Evolutionary conservation across 2,113 vertebrate species (phyloP).

Genomic region (Gila orcuttii): DNA sequence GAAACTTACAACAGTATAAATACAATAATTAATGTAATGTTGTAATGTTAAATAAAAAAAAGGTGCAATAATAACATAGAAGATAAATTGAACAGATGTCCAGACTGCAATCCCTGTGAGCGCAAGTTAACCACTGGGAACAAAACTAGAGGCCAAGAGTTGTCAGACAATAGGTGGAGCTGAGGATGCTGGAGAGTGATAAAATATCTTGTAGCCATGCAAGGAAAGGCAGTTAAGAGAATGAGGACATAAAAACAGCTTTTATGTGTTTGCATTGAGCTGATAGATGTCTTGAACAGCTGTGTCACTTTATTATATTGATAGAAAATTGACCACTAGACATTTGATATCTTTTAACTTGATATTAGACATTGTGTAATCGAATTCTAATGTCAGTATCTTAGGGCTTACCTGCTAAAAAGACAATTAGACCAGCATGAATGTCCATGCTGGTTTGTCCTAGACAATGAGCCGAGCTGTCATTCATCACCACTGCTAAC

Average conservation of each 20-base stretch:
- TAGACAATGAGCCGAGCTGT: conserved; percentile 6
- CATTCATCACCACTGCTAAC: not conserved
- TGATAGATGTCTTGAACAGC: not conserved
- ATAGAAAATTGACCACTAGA: not conserved
- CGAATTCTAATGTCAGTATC: not conserved
- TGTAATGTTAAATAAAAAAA: not conserved
- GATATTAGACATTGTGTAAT: not conserved
- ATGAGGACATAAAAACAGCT: not conserved
- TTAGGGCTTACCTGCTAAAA: too few relatives aligned
- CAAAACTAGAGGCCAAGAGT: not conserved
- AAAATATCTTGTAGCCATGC: not conserved
- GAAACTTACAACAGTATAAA: not conserved
- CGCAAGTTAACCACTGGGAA: not conserved
- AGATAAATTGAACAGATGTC: conserved; percentile 1
- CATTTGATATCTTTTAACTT: not conserved
- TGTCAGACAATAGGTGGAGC: not conserved
- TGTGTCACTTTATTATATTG: not conserved
- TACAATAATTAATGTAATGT: not conserved
- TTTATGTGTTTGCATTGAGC: not conserved
- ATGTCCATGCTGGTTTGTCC: not conserved
- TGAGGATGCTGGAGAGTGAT: not conserved
- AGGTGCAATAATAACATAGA: not conserved
- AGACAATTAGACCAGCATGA: too few relatives aligned
- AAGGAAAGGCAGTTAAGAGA: conserved; percentile 39
- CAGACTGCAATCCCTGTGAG: conserved; percentile 1